phyloP scores from a whole-genome alignment of 2,113 vertebrate genomes.

The Pungitius pungitius region DNA sequence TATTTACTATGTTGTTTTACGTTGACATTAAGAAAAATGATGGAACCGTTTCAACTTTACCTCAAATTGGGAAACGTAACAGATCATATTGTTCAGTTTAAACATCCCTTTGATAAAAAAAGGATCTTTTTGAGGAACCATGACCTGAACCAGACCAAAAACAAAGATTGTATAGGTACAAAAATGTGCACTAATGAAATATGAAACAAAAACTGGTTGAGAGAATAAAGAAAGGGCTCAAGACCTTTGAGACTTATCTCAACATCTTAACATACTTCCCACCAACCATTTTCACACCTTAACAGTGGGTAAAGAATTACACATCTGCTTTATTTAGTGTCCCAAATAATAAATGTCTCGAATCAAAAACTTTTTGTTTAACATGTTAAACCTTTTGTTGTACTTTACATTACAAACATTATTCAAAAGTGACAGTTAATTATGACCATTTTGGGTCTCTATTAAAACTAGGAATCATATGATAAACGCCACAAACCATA shows the following conservation, averaged over 20 bases:
- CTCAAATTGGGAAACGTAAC: background rate
- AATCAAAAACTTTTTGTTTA: background rate
- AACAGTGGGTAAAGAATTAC: background rate
- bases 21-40: background rate
- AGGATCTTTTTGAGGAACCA: background rate
- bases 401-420: background rate
- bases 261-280: too few species aligned
- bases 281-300: background rate
- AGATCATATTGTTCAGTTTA: background rate
- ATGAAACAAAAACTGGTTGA: background rate
- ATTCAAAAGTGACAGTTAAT: background rate
- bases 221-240: background rate
- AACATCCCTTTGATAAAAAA: background rate
- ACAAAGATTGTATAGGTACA: background rate
- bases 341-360: slow-evolving; percentile 1
- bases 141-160: background rate
- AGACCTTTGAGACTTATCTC: background rate
- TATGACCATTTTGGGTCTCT: background rate
- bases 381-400: background rate
- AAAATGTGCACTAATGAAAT: background rate
- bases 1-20: too few species aligned
- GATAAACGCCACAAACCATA: background rate
- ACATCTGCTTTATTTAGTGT: background rate
- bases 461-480: background rate
- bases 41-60: background rate